These are phyloP conservation scores for Peromyscus californicus DNA, from an alignment of 2,113 vertebrate species.

Conservation along the genomic window DNA sequence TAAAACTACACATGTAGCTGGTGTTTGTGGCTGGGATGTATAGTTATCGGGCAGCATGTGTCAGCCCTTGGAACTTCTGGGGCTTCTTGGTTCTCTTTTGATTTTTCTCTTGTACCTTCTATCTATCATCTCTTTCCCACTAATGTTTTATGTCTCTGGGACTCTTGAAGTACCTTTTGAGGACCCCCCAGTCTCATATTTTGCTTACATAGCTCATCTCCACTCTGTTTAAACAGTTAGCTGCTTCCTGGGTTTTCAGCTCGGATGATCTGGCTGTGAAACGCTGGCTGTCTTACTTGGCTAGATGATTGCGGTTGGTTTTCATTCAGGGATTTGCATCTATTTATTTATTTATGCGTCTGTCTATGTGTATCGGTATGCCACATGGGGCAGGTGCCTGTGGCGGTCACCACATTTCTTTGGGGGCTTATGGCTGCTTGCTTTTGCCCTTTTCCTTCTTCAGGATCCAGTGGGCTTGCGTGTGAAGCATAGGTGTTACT, in stretches of 20 bases:
- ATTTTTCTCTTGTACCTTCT: background rate
- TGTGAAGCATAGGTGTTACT: background rate
- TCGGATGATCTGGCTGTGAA: background rate
- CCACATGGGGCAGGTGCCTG: no score
- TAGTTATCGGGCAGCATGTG: background rate
- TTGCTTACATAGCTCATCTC: no score
- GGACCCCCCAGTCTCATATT: background rate
- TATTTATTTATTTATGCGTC: background rate
- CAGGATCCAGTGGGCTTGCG: background rate
- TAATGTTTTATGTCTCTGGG: background rate
- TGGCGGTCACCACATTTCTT: background rate
- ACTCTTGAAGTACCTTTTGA: background rate
- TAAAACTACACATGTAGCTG: accelerated
- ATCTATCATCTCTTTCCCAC: background rate
- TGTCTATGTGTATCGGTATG: background rate
- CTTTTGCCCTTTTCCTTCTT: background rate
- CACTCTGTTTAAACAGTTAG: background rate
- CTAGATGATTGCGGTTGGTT: background rate
- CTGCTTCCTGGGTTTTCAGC: background rate
- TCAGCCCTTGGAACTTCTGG: background rate
- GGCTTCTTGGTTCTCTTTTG: background rate
- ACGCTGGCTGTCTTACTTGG: background rate
- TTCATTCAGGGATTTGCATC: background rate
- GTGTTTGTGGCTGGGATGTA: background rate
- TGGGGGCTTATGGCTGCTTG: background rate